Percentiles rank a stretch among this genome's conserved stretches.
Evolutionary conservation across 2,797 vertebrate genomes (phyloP).

Genomic region (Delichon dasypus): DNA sequence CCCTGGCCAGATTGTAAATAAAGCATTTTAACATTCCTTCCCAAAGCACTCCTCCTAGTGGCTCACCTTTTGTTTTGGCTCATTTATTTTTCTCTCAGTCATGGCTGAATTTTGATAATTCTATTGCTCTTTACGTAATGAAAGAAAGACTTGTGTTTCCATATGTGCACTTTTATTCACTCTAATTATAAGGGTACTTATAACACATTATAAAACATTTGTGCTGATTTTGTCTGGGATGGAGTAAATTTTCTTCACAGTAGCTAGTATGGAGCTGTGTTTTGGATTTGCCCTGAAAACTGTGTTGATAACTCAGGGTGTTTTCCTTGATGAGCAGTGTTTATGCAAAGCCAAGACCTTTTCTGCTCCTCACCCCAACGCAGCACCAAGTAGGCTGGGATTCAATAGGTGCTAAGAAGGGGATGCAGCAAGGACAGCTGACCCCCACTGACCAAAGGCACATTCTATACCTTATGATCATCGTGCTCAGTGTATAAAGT

Average conservation of each 20-base stretch:
- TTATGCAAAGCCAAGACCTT: not conserved
- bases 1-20: not conserved
- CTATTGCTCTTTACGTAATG: not conserved
- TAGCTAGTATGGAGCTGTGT: not conserved
- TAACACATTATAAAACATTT: not conserved
- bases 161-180: not conserved
- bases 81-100: not conserved
- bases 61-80: not conserved
- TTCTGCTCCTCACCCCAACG: not conserved
- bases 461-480: not conserved
- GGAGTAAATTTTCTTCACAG: not conserved
- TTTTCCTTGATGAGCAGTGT: not conserved
- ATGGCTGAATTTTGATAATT: not conserved
- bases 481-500: not conserved
- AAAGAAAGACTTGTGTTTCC: not conserved
- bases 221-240: not conserved
- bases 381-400: rapidly evolving
- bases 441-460: not conserved
- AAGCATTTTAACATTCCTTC: not conserved
- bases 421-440: not conserved
- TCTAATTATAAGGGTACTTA: not conserved
- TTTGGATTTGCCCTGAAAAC: not conserved
- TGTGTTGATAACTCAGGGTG: not conserved
- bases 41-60: not conserved
- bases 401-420: not conserved